phyloP scores from a whole-genome alignment of 2,888 invertebrate species.

The Branchellion lobata region DNA sequence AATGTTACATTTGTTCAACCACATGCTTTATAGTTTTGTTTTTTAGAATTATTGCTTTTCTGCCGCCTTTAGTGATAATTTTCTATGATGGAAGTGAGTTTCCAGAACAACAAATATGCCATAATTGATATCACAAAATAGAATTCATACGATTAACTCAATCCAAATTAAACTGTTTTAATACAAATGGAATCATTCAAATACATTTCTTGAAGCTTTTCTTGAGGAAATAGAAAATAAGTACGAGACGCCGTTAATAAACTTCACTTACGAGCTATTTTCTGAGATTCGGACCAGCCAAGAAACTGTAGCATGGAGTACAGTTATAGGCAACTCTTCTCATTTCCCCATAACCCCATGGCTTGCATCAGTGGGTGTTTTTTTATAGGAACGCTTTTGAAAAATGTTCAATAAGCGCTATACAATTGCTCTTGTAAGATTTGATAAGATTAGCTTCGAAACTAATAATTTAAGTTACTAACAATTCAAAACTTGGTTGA shows the following conservation, averaged over 20 bases:
- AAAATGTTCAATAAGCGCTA: too few relatives aligned
- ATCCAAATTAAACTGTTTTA: too few relatives aligned
- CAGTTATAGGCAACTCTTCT: background rate
- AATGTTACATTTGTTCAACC: background rate
- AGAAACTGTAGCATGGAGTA: background rate
- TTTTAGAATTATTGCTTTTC: background rate
- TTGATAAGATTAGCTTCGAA: too few relatives aligned
- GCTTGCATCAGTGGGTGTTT: background rate
- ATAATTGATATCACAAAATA: too few relatives aligned
- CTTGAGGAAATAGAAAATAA: background rate
- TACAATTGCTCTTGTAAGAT: too few relatives aligned
- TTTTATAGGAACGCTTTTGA: too few relatives aligned
- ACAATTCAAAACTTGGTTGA: too few relatives aligned
- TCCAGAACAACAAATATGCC: too few relatives aligned
- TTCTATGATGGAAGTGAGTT: slow-evolving; percentile 4
- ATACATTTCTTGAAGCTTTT: background rate
- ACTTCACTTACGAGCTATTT: background rate
- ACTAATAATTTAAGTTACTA: too few relatives aligned
- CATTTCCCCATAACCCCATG: background rate
- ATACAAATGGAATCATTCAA: too few relatives aligned
- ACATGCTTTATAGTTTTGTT: background rate
- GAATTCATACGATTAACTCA: too few relatives aligned
- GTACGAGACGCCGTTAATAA: background rate
- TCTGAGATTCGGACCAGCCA: background rate
- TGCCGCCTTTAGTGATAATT: background rate